Conservation (phyloP, 2,113 vertebrate species). For the Onychostruthus taczanowskii region DNA sequence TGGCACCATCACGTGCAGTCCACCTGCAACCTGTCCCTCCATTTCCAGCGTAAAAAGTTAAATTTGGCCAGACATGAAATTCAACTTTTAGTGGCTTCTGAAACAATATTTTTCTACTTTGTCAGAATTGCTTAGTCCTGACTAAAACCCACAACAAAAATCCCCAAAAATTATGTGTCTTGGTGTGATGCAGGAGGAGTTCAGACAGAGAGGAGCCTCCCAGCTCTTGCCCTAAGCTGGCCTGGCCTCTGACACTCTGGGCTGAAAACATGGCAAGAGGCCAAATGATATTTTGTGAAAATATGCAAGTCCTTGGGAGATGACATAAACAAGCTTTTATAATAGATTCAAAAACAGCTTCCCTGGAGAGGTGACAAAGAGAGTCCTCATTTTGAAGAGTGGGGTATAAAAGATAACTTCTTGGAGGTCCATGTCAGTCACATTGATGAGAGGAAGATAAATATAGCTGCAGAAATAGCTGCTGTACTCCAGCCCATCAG, state of each 20-base stretch:
- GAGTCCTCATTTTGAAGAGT: background rate
- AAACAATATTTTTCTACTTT: background rate
- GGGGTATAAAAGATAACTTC: background rate
- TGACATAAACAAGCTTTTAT: background rate
- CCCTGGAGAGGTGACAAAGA: background rate
- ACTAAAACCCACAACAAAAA: background rate
- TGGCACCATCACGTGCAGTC: rapidly evolving
- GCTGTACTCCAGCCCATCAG: slow-evolving; percentile 36
- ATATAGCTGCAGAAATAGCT: background rate
- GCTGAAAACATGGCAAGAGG: background rate
- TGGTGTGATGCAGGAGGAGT: background rate
- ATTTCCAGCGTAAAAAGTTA: background rate
- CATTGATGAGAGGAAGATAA: background rate
- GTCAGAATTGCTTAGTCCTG: background rate
- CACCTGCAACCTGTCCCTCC: background rate
- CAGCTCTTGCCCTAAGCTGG: background rate
- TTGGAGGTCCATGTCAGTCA: background rate
- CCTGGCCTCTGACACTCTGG: background rate
- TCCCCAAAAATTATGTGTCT: background rate
- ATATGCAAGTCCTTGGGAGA: background rate
- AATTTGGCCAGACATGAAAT: background rate
- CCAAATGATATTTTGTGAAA: background rate
- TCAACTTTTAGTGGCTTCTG: background rate
- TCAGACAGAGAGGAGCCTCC: background rate
- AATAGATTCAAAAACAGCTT: background rate